phyloP scores from a whole-genome alignment of 2,888 invertebrate genomes.

The Acronicta leporina region DNA sequence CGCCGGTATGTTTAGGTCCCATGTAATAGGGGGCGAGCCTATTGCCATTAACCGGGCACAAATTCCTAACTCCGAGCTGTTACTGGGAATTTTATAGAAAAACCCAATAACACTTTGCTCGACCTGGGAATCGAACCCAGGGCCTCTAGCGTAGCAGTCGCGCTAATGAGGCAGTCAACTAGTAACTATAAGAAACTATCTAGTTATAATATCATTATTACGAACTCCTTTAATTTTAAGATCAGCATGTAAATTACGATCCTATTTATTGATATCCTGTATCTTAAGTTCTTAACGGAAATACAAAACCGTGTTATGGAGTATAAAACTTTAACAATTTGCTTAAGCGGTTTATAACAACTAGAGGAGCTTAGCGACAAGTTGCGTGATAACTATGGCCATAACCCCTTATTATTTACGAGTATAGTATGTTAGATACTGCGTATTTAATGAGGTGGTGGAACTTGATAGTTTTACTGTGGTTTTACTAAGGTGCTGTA shows the following conservation, averaged over 20 bases:
- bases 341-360: constrained; percentile 55
- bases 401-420: constrained; percentile 60
- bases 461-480: constrained; percentile 45
- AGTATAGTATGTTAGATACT: constrained; percentile 39
- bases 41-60: too few relatives aligned
- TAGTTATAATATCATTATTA: neutral
- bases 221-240: constrained; percentile 16
- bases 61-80: too few relatives aligned
- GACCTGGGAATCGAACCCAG: too few relatives aligned
- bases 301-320: constrained; percentile 35
- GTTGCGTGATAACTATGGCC: constrained; percentile 53
- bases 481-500: constrained; percentile 38
- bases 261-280: constrained; percentile 25
- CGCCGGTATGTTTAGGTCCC: too few relatives aligned
- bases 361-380: constrained; percentile 43
- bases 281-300: constrained; percentile 26
- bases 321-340: constrained; percentile 54
- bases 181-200: too few relatives aligned
- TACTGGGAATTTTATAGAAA: too few relatives aligned
- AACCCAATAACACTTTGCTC: too few relatives aligned
- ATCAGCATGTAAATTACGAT: constrained; percentile 35
- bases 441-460: constrained; percentile 44
- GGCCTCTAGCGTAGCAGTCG: too few relatives aligned
- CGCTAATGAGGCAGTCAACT: too few relatives aligned
- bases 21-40: too few relatives aligned